Conservation (phyloP, 2,797 vertebrate genomes). For the Dendrocincla tyrannina region DNA sequence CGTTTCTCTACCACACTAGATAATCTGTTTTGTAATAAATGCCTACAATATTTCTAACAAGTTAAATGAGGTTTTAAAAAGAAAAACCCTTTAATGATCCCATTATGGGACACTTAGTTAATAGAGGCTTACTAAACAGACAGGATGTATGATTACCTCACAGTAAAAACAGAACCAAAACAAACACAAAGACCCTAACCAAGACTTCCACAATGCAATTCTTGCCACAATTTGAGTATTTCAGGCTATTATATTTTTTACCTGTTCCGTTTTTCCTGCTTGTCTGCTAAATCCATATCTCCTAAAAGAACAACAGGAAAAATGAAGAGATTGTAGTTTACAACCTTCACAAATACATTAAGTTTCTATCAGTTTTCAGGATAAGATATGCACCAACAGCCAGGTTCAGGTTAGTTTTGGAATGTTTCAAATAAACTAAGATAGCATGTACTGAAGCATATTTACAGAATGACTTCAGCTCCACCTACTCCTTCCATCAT, state of each 20-base stretch:
- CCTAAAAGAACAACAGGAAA: slow-evolving; percentile 70
- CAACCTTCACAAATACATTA: not conserved
- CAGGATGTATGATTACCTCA: not conserved
- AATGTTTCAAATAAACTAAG: not conserved
- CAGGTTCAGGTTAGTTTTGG: not conserved
- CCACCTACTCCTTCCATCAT: not conserved
- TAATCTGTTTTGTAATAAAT: not conserved
- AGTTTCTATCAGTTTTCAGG: not conserved
- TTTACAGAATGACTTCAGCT: not conserved
- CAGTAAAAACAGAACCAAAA: not conserved
- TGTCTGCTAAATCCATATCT: slow-evolving; percentile 90
- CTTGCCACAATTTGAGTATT: not conserved
- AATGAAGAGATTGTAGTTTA: not conserved
- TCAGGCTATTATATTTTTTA: slow-evolving; percentile 51
- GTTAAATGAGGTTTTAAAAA: not conserved
- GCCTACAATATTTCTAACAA: not conserved
- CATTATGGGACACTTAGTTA: not conserved
- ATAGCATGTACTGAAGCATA: not conserved
- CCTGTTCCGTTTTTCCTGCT: slow-evolving; percentile 83
- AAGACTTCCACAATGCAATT: not conserved
- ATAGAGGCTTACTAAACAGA: not conserved
- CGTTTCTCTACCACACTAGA: not conserved
- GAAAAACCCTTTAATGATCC: not conserved
- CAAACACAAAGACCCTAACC: not conserved
- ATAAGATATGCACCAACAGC: not conserved